phyloP scores from a whole-genome alignment of 2,797 vertebrate genomes.

The Brachyrhaphis roseni region DNA sequence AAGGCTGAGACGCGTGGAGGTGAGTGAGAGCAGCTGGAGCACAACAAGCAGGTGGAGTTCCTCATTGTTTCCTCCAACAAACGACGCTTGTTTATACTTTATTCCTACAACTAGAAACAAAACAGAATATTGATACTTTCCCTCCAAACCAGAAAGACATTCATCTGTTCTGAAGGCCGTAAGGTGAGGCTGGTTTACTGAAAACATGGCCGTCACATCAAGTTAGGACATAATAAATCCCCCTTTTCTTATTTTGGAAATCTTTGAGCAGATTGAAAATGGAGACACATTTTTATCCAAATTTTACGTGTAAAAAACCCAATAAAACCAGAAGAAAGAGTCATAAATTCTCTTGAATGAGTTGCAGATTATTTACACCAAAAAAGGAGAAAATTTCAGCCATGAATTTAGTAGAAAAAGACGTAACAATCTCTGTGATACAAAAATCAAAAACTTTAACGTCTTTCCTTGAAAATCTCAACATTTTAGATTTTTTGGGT shows the following conservation, averaged over 20 bases:
- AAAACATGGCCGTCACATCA: neutral
- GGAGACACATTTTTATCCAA: neutral
- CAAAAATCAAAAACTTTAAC: too few relatives aligned
- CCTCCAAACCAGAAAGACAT: neutral
- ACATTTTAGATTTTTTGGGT: too few relatives aligned
- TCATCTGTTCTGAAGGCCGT: neutral
- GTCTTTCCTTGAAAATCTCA: too few relatives aligned
- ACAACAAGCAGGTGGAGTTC: conserved; percentile 54
- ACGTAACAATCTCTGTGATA: too few relatives aligned
- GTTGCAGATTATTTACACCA: too few relatives aligned
- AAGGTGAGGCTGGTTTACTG: neutral
- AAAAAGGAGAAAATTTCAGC: too few relatives aligned
- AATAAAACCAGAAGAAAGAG: neutral
- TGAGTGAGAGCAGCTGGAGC: conserved; percentile 67
- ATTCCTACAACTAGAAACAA: neutral
- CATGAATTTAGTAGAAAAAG: too few relatives aligned
- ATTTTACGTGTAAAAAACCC: neutral
- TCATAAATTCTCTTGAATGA: neutral
- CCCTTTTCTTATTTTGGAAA: neutral
- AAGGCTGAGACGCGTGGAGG: conserved; percentile 73
- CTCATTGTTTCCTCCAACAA: conserved; percentile 2
- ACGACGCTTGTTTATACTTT: neutral
- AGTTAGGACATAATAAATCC: neutral
- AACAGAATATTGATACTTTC: neutral
- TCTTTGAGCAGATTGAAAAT: neutral